Conservation (phyloP, 2,797 vertebrate species). For the Syndactyla subalaris region DNA sequence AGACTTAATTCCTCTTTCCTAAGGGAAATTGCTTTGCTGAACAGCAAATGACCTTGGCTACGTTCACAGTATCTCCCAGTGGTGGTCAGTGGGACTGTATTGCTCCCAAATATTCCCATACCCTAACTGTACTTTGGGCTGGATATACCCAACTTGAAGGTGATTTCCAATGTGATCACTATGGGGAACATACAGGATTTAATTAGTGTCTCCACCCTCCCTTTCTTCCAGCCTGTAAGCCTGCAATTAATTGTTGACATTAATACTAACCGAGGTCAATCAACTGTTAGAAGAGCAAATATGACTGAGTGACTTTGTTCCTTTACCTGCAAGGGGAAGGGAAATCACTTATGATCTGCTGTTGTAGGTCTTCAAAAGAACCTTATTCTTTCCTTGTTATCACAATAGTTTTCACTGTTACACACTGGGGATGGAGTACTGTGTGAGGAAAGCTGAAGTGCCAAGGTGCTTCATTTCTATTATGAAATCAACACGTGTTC, state of each 20-base stretch:
- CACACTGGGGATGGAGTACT: neutral
- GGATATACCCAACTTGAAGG: slow-evolving; percentile 24
- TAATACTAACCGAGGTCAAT: slow-evolving; percentile 7
- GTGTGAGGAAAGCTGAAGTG: neutral
- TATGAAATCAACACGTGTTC: neutral
- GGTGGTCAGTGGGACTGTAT: slow-evolving; percentile 14
- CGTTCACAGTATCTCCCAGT: neutral
- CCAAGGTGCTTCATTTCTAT: neutral
- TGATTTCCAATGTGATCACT: slow-evolving; percentile 42
- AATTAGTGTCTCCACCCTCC: neutral
- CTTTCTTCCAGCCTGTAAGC: neutral
- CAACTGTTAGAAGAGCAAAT: neutral
- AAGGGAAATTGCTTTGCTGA: neutral
- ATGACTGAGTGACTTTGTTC: neutral
- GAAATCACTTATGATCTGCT: neutral
- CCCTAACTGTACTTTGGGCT: neutral
- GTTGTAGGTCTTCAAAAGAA: neutral
- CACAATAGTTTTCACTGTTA: neutral
- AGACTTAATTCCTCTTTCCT: neutral
- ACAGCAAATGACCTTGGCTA: neutral
- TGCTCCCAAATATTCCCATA: neutral
- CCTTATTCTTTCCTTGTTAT: neutral
- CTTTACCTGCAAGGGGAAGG: neutral
- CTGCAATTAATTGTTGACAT: slow-evolving; percentile 30
- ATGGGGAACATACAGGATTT: slow-evolving; percentile 11